phyloP scores from a whole-genome alignment of 2,888 invertebrate genomes.

The Eumerus sabulonum region DNA sequence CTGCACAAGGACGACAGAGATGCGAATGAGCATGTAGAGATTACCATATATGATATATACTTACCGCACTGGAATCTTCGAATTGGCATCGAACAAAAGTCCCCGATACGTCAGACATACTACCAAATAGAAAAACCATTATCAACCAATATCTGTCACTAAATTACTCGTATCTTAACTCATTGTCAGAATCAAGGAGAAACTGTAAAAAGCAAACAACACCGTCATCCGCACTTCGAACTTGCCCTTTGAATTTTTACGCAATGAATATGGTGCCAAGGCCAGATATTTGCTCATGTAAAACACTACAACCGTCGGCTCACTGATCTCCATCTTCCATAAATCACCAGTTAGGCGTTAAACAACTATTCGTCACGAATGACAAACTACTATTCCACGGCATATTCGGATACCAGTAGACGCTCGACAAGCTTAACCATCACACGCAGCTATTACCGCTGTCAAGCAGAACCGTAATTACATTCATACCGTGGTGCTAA shows the following conservation, averaged over 20 bases:
- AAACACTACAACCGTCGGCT: slow-evolving; percentile 75
- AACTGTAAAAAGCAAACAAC: slow-evolving; percentile 75
- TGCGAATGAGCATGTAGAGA: too few species aligned
- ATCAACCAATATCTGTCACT: neutral
- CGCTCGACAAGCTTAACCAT: neutral
- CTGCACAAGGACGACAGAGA: too few species aligned
- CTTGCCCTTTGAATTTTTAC: slow-evolving; percentile 73
- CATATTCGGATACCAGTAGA: neutral
- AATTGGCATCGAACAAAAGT: slow-evolving; percentile 76
- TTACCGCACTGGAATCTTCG: slow-evolving; percentile 76
- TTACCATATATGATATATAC: slow-evolving; percentile 37
- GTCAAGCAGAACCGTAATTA: slow-evolving; percentile 24
- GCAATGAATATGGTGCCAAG: slow-evolving; percentile 76
- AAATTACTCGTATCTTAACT: slow-evolving; percentile 70
- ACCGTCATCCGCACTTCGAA: slow-evolving; percentile 74
- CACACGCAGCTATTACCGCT: slow-evolving; percentile 30
- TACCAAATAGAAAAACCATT: slow-evolving; percentile 33
- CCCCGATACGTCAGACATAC: slow-evolving; percentile 77
- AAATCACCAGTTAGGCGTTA: neutral
- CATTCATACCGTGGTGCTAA: slow-evolving; percentile 9
- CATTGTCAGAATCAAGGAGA: slow-evolving; percentile 72
- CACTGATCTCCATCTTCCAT: slow-evolving; percentile 76
- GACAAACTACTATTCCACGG: slow-evolving; percentile 4
- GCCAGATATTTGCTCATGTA: slow-evolving; percentile 75
- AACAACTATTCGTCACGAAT: neutral